Evolutionary conservation across 1,140 invertebrate genomes (phyloP), one percentile per base, ranked within the genome.

Genomic region (Sycobia sp.): DNA sequence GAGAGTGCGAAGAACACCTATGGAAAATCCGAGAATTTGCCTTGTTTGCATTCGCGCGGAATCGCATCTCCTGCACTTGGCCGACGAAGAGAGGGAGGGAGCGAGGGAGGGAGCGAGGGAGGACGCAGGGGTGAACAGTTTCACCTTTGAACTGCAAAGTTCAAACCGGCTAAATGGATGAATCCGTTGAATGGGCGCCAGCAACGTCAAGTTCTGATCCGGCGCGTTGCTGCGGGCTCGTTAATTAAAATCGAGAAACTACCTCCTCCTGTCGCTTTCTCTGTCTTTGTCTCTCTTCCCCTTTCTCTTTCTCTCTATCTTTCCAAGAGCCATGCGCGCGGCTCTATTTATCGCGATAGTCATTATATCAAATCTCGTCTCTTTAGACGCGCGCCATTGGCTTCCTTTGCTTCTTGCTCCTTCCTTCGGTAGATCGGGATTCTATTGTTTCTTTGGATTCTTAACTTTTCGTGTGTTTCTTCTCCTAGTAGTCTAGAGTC

Each of bases 91-190:
- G n/a, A n/a, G n/a, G n/a, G n/a, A n/a, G n/a, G n/a, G n/a, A n/a
- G n/a, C n/a, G n/a, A n/a, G n/a, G n/a, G n/a, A n/a, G n/a, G n/a
- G n/a, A n/a, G n/a, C n/a, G n/a, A n/a, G n/a, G n/a, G n/a, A n/a
- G n/a, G n/a, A n/a, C n/a, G n/a, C n/a, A n/a, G n/a, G n/a, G n/a
- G n/a, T n/a, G n/a, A n/a, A n/a, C n/a, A n/a, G n/a, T 54, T 53
- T 54, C 32, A 46, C 56, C 49, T 65, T 59, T 65, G 64, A 54
- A 32, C 47, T 39, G 47, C 29, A 44, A 58, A 32, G 34, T 29
- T 50, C 53, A n/a, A 64, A 57, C 53, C 27, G 14, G 20, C 25
- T 59, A 66, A 66, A 60, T 55, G 53, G 29, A 66, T 66, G 55
- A 59, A 23, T 55, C 18, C 44, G 53, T 32, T 61, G 54, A 46